These are phyloP conservation scores for Acanthaster planci DNA, from an alignment of 35 echinoderm and acorn worm genomes.

Conservation along the genomic window DNA sequence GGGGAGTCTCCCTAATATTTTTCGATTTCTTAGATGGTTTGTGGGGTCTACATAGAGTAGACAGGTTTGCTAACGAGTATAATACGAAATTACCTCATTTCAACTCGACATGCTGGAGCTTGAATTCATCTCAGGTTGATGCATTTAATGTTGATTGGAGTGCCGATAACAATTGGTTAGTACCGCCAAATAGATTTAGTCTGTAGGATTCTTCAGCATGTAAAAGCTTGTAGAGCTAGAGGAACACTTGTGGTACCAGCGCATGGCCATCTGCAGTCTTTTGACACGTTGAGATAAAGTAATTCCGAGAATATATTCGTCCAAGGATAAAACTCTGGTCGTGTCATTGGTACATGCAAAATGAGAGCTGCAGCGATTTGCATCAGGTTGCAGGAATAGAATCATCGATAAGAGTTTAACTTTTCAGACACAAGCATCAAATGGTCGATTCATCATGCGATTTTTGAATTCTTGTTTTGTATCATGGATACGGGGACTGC, in stretches of 20 bases:
- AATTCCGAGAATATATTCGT: not conserved
- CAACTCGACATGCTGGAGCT: constrained; percentile 45
- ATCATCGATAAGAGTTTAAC: too few relatives aligned
- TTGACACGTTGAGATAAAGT: constrained; percentile 5
- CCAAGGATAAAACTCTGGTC: not conserved
- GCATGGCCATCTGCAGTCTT: constrained; percentile 39
- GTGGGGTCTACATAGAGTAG: constrained; percentile 57
- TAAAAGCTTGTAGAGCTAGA: constrained; percentile 2
- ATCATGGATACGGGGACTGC: too few relatives aligned
- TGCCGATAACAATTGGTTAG: constrained; percentile 47
- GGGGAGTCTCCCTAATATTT: too few relatives aligned
- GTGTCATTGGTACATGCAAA: too few relatives aligned
- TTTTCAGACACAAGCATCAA: too few relatives aligned
- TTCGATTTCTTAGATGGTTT: constrained; percentile 34
- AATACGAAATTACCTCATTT: constrained; percentile 33
- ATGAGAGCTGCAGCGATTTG: too few relatives aligned
- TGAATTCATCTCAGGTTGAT: too few relatives aligned
- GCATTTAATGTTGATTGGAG: constrained; percentile 41
- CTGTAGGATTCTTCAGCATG: constrained; percentile 3
- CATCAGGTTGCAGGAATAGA: too few relatives aligned
- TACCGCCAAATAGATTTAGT: constrained; percentile 36
- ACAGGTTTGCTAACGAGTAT: constrained; percentile 47
- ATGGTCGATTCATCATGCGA: too few relatives aligned
- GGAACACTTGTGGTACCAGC: constrained; percentile 36
- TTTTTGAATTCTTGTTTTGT: too few relatives aligned